A percentile compares a stretch with the other conserved stretches of the same genome.
phyloP scores from a whole-genome alignment of 2,113 vertebrate species.

The Macquaria australasica region DNA sequence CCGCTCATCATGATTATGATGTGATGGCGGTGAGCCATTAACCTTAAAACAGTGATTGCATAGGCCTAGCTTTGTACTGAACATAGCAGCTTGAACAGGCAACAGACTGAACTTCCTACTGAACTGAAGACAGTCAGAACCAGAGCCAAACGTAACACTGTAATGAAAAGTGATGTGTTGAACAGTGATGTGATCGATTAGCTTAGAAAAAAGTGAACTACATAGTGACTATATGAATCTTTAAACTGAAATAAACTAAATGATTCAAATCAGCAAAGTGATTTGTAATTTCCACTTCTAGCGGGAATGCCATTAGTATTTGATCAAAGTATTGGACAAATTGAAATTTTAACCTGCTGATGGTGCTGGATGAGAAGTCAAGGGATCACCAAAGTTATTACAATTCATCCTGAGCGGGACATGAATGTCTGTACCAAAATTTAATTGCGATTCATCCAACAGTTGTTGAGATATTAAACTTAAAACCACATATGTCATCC shows the following conservation, averaged over 20 bases:
- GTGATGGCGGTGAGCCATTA: neutral
- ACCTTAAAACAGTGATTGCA: neutral
- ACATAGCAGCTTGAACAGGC: neutral
- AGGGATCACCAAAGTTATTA: neutral
- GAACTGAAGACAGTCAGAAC: neutral
- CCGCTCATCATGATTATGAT: neutral
- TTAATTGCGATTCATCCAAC: conserved; percentile 7
- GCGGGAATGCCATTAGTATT: neutral
- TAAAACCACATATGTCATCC: conserved; percentile 8
- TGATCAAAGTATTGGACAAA: neutral
- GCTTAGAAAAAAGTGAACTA: neutral
- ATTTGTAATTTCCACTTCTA: neutral
- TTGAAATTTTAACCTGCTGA: neutral
- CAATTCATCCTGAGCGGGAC: neutral
- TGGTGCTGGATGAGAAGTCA: neutral
- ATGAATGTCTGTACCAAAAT: neutral
- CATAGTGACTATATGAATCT: neutral
- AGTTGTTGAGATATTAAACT: conserved; percentile 6
- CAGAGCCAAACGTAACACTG: neutral
- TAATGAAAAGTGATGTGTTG: neutral
- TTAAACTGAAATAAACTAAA: neutral
- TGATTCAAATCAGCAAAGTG: neutral
- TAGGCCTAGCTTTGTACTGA: neutral
- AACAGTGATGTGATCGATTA: neutral
- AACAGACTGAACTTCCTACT: neutral